These are phyloP conservation scores for Dascillus cervinus DNA, from an alignment of 2,888 invertebrate genomes.

Conservation along the genomic window DNA sequence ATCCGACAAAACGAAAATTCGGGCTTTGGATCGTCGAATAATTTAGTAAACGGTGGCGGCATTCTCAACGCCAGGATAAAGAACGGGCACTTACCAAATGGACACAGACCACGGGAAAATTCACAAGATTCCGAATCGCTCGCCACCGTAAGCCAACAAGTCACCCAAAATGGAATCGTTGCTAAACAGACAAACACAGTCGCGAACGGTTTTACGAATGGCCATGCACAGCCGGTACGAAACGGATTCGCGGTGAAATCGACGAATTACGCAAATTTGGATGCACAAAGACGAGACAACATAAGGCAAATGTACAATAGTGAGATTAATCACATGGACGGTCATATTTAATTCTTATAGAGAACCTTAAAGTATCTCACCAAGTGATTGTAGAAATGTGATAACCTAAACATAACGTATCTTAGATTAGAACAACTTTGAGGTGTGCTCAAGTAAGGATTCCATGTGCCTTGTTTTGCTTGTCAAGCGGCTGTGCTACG, in stretches of 20 bases:
- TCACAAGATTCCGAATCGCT: slow-evolving; percentile 33
- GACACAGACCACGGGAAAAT: slow-evolving; percentile 20
- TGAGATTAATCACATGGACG: slow-evolving; percentile 34
- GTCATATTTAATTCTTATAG: slow-evolving; percentile 29
- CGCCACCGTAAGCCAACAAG: slow-evolving; percentile 34
- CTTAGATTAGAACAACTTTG: not conserved
- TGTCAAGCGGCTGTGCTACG: too few species aligned
- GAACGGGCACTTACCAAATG: slow-evolving; percentile 26
- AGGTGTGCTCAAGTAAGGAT: not conserved
- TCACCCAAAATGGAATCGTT: slow-evolving; percentile 21
- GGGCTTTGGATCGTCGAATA: slow-evolving; percentile 6
- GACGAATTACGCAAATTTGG: slow-evolving; percentile 24
- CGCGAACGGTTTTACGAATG: slow-evolving; percentile 39
- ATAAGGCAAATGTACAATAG: slow-evolving; percentile 31
- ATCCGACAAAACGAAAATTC: slow-evolving; percentile 37
- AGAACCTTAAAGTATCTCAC: slow-evolving; percentile 1
- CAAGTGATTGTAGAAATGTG: slow-evolving; percentile 15
- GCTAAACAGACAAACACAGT: too few species aligned
- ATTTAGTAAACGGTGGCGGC: slow-evolving; percentile 15
- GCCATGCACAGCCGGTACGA: slow-evolving; percentile 19
- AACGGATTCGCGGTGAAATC: slow-evolving; percentile 36
- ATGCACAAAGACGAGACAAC: slow-evolving; percentile 25
- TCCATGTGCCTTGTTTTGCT: too few species aligned
- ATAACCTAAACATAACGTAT: slow-evolving; percentile 6
- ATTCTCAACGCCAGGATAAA: slow-evolving; percentile 11